Conservation (phyloP, 2,888 invertebrate genomes). For the Idaea straminata region DNA sequence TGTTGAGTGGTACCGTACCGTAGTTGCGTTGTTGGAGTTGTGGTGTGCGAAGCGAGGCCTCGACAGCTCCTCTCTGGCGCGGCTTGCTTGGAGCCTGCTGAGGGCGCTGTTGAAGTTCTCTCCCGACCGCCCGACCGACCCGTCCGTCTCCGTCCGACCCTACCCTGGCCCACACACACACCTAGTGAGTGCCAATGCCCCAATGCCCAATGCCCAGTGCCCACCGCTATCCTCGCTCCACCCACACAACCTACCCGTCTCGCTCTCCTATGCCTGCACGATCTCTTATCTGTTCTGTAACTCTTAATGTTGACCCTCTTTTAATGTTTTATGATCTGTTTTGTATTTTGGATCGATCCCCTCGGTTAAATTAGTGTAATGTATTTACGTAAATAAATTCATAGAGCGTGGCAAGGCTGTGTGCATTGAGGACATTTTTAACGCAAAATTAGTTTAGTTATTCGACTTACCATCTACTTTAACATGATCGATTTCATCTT, state of each 20-base stretch:
- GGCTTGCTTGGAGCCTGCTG: conserved; percentile 36
- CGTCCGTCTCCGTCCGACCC: conserved; percentile 26
- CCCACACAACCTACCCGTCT: conserved; percentile 43
- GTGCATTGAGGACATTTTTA: conserved; percentile 82
- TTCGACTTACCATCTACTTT: conserved; percentile 66
- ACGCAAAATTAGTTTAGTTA: conserved; percentile 76
- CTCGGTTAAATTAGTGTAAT: conserved; percentile 78
- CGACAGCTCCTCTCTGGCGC: conserved; percentile 62
- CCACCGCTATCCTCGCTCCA: conserved; percentile 35
- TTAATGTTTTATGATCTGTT: conserved; percentile 74
- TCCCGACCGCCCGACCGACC: conserved; percentile 23
- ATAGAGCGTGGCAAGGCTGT: conserved; percentile 87
- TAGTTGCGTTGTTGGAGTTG: conserved; percentile 76
- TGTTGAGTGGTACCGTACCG: conserved; percentile 78
- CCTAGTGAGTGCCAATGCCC: conserved; percentile 44
- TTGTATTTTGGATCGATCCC: conserved; percentile 74
- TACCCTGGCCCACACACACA: conserved; percentile 36
- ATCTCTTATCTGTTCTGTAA: conserved; percentile 68
- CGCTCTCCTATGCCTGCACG: conserved; percentile 71
- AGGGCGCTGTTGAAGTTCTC: conserved; percentile 53
- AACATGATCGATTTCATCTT: conserved; percentile 69
- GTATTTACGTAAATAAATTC: conserved; percentile 71
- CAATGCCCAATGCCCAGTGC: background rate
- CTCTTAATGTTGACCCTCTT: conserved; percentile 73
- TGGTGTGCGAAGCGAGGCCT: conserved; percentile 59